Conservation (phyloP, 1,140 invertebrate genomes). For the Orussus abietinus region DNA sequence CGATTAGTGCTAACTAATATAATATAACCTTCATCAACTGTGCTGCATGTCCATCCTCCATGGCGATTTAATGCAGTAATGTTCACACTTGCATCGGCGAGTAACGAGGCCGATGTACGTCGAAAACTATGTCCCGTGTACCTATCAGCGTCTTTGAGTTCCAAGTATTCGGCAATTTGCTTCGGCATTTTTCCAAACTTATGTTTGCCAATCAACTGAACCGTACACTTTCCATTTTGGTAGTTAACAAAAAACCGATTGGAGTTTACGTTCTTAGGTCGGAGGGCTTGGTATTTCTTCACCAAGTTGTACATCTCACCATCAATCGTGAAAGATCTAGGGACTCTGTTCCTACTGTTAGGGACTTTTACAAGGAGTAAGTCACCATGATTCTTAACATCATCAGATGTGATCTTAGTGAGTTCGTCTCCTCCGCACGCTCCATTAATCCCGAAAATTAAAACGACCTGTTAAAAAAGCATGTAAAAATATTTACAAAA, state of each 20-base stretch:
- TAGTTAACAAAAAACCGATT: constrained; percentile 21
- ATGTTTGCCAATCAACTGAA: constrained; percentile 20
- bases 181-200: constrained; percentile 19
- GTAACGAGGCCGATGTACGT: constrained; percentile 15
- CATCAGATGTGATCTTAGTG: constrained; percentile 18
- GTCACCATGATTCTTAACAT: constrained; percentile 22
- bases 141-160: constrained; percentile 13
- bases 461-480: constrained; percentile 10
- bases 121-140: constrained; percentile 24
- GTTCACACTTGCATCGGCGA: constrained; percentile 15
- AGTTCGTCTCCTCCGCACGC: constrained; percentile 24
- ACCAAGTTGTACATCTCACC: constrained; percentile 12
- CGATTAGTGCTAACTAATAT: too few relatives aligned
- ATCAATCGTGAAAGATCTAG: constrained; percentile 13
- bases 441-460: constrained; percentile 26
- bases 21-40: constrained; percentile 14
- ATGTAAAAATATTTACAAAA: constrained; percentile 1
- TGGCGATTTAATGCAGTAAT: constrained; percentile 16
- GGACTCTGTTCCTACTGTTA: constrained; percentile 11
- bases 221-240: constrained; percentile 17
- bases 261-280: constrained; percentile 13
- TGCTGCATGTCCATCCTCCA: constrained; percentile 17
- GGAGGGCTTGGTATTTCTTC: constrained; percentile 17
- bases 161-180: constrained; percentile 19
- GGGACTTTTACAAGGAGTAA: constrained; percentile 21